These are phyloP conservation scores for Cervus canadensis DNA, from an alignment of 2,113 vertebrate species.

Conservation along the genomic window DNA sequence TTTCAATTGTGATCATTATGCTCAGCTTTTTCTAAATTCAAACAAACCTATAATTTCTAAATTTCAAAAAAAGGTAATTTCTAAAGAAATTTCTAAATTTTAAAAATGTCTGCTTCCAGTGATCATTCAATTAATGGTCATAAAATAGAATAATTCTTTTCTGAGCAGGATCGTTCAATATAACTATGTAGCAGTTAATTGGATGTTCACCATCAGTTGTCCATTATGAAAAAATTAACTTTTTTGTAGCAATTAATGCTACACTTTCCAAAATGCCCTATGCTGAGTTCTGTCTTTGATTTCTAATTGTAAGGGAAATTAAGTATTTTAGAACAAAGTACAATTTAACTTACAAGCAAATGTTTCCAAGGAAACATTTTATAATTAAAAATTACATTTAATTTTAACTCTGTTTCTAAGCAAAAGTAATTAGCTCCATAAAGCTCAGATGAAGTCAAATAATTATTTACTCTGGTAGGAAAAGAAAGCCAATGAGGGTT, in stretches of 20 bases:
- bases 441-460: conserved; percentile 70
- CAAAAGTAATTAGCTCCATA: conserved; percentile 80
- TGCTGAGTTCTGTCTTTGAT: conserved; percentile 70
- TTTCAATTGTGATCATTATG: conserved; percentile 70
- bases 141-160: conserved; percentile 75
- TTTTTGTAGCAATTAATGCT: conserved; percentile 52
- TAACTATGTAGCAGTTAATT: conserved; percentile 58
- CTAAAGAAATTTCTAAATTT: conserved; percentile 1
- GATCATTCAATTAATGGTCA: conserved; percentile 23
- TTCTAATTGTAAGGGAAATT: conserved; percentile 75
- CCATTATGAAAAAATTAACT: conserved; percentile 70
- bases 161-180: conserved; percentile 53
- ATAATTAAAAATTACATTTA: conserved; percentile 83
- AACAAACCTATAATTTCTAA: background rate
- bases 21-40: conserved; percentile 68
- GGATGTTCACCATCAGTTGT: conserved; percentile 49
- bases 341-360: conserved; percentile 71
- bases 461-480: conserved; percentile 73
- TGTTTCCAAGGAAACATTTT: conserved; percentile 78
- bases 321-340: conserved; percentile 75
- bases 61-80: background rate
- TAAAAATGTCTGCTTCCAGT: background rate
- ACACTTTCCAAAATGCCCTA: conserved; percentile 69
- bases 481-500: conserved; percentile 74
- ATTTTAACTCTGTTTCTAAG: conserved; percentile 77